Percentiles rank a stretch among this genome's conserved stretches.
phyloP scores from a whole-genome alignment of 2,113 vertebrate genomes.

The Clupea harengus region DNA sequence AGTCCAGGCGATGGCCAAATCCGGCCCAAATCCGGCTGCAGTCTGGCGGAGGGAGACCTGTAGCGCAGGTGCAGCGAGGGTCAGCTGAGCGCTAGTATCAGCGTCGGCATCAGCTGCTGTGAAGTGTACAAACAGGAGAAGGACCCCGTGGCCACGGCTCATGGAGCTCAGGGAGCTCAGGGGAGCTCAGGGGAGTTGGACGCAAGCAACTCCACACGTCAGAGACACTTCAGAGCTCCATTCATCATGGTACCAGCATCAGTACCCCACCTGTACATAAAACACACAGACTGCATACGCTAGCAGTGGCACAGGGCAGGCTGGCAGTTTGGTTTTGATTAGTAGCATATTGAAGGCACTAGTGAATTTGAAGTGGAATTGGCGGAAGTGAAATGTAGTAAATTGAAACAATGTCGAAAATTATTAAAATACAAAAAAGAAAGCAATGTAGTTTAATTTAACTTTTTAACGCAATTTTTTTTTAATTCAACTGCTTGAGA shows the following conservation, averaged over 20 bases:
- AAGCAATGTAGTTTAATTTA: too few relatives aligned
- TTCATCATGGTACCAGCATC: neutral
- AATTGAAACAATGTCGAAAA: too few relatives aligned
- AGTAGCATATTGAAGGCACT: too few relatives aligned
- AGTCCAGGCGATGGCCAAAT: neutral
- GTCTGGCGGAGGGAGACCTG: neutral
- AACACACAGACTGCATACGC: too few relatives aligned
- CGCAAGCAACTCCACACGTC: neutral
- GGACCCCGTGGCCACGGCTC: neutral
- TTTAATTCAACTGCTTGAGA: too few relatives aligned
- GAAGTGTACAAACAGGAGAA: neutral
- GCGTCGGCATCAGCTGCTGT: neutral
- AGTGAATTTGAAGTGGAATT: too few relatives aligned
- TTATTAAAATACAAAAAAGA: too few relatives aligned
- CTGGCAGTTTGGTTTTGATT: too few relatives aligned
- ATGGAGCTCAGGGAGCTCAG: neutral
- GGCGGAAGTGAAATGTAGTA: too few relatives aligned
- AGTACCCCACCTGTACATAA: too few relatives aligned
- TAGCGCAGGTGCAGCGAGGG: neutral
- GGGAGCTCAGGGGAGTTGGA: neutral
- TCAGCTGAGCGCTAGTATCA: neutral
- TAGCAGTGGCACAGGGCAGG: too few relatives aligned
- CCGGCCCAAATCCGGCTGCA: neutral
- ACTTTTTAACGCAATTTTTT: too few relatives aligned
- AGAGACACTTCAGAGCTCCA: neutral